These are phyloP conservation scores for Ophiodon elongatus DNA, from an alignment of 2,113 vertebrate genomes.

Conservation along the genomic window DNA sequence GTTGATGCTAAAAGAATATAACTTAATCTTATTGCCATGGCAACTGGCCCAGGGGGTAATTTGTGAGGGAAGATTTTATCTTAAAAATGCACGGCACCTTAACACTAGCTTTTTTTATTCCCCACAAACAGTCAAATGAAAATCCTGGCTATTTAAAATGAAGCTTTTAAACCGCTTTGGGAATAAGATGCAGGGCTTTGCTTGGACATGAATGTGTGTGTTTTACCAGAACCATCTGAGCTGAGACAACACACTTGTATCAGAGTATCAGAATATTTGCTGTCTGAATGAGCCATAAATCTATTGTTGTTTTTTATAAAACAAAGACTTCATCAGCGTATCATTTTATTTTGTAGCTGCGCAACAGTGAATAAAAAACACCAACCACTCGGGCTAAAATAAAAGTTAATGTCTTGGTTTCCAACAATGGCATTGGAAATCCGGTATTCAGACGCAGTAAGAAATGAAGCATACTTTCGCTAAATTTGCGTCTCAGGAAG, in stretches of 20 bases:
- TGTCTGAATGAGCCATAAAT: background rate
- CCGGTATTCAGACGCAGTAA: background rate
- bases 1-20: slow-evolving; percentile 53
- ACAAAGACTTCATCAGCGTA: background rate
- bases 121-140: background rate
- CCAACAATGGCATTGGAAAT: background rate
- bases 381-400: background rate
- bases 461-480: background rate
- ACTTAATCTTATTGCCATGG: slow-evolving; percentile 63
- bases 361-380: background rate
- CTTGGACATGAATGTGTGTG: slow-evolving; percentile 29
- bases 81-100: slow-evolving; percentile 40
- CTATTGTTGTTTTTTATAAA: background rate
- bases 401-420: background rate
- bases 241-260: slow-evolving; percentile 40
- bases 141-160: slow-evolving; percentile 24
- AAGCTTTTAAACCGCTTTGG: slow-evolving; percentile 9
- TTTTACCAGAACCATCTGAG: slow-evolving; percentile 23
- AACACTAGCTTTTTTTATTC: slow-evolving; percentile 5
- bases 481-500: background rate
- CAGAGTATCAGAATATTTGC: slow-evolving; percentile 17
- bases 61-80: slow-evolving; percentile 40
- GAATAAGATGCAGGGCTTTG: background rate
- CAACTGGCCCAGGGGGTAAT: slow-evolving; percentile 39
- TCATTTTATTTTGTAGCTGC: background rate